Percentiles rank a stretch among this genome's conserved stretches.
These are phyloP conservation scores for Molossus molossus DNA, from an alignment of 2,797 vertebrate genomes.

Conservation along the genomic window DNA sequence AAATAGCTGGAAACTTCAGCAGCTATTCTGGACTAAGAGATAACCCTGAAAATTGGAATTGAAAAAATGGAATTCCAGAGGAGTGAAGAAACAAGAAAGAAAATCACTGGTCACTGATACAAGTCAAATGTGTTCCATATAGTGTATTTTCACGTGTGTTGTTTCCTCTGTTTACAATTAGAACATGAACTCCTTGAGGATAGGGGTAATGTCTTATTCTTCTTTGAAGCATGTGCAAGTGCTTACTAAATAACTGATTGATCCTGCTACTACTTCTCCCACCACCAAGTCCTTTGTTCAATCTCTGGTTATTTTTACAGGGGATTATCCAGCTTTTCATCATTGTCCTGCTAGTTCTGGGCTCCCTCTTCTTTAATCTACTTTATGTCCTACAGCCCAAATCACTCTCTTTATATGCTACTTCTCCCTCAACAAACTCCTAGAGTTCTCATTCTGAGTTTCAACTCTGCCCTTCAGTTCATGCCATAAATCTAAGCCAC, in stretches of 20 bases:
- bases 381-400: neutral
- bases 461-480: conserved; percentile 58
- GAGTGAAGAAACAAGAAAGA: conserved; percentile 27
- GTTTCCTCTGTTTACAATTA: conserved; percentile 25
- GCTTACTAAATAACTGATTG: neutral
- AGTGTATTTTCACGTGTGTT: neutral
- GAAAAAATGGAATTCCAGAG: conserved; percentile 31
- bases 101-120: neutral
- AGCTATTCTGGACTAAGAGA: conserved; percentile 45
- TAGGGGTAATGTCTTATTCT: neutral
- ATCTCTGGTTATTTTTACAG: neutral
- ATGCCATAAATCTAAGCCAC: neutral
- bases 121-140: neutral
- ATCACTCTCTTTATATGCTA: conserved; percentile 37
- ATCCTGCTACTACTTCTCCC: neutral
- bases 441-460: conserved; percentile 45
- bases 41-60: conserved; percentile 54
- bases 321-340: conserved; percentile 4
- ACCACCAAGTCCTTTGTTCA: neutral
- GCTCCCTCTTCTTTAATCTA: conserved; percentile 11
- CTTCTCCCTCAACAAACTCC: conserved; percentile 36
- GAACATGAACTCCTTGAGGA: neutral
- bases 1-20: conserved; percentile 26
- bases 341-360: neutral
- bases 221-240: neutral